These are phyloP conservation scores for Phoebastria nigripes DNA, from an alignment of 2,797 vertebrate genomes.

Conservation along the genomic window DNA sequence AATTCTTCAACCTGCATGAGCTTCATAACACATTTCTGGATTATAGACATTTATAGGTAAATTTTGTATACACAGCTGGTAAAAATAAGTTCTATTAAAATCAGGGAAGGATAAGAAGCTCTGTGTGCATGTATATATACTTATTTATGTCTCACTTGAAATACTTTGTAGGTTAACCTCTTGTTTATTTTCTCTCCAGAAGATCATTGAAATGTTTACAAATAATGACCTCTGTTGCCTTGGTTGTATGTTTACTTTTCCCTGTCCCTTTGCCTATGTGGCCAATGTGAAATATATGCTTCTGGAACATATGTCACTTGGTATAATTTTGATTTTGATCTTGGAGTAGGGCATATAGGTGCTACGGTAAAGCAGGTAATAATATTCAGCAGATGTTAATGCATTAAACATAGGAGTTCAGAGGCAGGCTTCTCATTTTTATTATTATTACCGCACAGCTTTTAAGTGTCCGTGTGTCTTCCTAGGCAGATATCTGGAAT, in stretches of 20 bases:
- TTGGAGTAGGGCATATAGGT: background rate
- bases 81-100: background rate
- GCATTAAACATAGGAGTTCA: slow-evolving; percentile 17
- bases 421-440: background rate
- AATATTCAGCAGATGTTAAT: slow-evolving; percentile 17
- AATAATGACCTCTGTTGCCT: background rate
- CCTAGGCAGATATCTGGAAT: background rate
- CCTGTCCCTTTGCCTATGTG: background rate
- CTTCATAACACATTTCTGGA: background rate
- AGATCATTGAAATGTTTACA: background rate
- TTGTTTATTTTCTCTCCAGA: background rate
- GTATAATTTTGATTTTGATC: background rate
- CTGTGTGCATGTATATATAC: background rate
- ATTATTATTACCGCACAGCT: background rate
- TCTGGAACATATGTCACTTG: background rate
- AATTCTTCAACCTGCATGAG: background rate
- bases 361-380: background rate
- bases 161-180: background rate
- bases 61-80: background rate
- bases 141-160: background rate
- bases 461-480: slow-evolving; percentile 4
- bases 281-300: background rate
- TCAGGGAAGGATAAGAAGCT: background rate
- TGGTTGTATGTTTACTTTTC: background rate
- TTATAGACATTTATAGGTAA: background rate